These are phyloP conservation scores for Arothron firmamentum DNA, from an alignment of 2,113 vertebrate genomes.

Conservation along the genomic window DNA sequence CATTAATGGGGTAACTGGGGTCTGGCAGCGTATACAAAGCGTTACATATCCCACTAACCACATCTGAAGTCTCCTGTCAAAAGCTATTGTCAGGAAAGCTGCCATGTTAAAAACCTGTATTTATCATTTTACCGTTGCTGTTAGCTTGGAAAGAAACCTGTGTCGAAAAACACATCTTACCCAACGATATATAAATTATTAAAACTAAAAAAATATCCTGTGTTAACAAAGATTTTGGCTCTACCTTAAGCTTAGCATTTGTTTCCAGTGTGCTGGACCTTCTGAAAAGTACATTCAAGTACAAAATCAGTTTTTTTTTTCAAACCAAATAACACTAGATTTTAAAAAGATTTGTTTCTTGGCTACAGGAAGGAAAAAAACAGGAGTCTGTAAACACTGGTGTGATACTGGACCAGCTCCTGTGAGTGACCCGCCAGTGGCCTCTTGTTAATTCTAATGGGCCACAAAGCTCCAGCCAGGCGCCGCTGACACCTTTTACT, in stretches of 20 bases:
- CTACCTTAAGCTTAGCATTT: neutral
- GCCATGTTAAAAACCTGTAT: slow-evolving; percentile 33
- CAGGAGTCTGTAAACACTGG: slow-evolving; percentile 27
- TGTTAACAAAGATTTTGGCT: neutral
- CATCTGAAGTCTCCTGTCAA: slow-evolving; percentile 59
- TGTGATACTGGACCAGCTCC: slow-evolving; percentile 34
- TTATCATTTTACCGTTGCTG: slow-evolving; percentile 30
- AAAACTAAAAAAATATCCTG: neutral
- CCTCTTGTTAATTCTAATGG: slow-evolving; percentile 73
- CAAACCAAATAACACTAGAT: too few relatives aligned
- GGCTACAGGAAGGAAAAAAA: neutral
- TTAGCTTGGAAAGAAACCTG: slow-evolving; percentile 11
- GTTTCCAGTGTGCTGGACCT: too few relatives aligned
- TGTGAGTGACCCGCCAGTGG: slow-evolving; percentile 62
- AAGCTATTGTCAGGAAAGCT: slow-evolving; percentile 52
- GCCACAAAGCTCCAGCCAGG: slow-evolving; percentile 65
- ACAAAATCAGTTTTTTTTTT: too few relatives aligned
- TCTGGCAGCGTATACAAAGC: slow-evolving; percentile 48
- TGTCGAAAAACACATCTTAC: neutral
- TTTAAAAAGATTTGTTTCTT: too few relatives aligned
- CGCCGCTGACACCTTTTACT: slow-evolving; percentile 70
- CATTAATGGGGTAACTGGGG: slow-evolving; percentile 64
- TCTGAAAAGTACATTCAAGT: too few relatives aligned
- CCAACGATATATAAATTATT: neutral
- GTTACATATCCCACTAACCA: slow-evolving; percentile 45